Base-by-base conservation (phyloP, 2,113 vertebrate genomes). In the Eidolon helvum region DNA sequence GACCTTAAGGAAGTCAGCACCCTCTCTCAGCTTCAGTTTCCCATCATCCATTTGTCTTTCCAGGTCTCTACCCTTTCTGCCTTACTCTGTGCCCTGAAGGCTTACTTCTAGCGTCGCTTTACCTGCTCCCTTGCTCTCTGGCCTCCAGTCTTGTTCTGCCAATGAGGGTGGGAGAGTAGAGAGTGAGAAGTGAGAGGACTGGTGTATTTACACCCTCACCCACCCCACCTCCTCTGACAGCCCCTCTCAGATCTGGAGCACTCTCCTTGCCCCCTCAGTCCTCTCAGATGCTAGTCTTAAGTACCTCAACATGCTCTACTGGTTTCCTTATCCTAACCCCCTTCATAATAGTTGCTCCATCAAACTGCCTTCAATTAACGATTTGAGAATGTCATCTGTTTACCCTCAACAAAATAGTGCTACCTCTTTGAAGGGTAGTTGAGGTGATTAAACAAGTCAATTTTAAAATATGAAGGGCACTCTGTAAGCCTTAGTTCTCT, bases 1-100 rank as follows among this genome's bases (percentile, higher is more conserved):
- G 74, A 40, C 40, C 40, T 68, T 65, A 50, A 79, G 11, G 43
- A 38, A 50, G 28, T 21, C 16, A 48, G 43, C 14, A n/a, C 71
- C 15, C 14, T 91, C 57, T 93, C 90, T 94, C 78, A 55, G 24
- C 50, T 96, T 90, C 45, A 43, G 43, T 57, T 87, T 90, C 84
- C 79, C 19, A 48, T 26, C 43, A 83, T 10, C 59, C 61, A 4
- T 71, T 48, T 53, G 50, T 63, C 38, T 61, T 33, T 86, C 40
- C 28, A 57, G 7, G 45, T 35, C 50, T 59, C 69, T 7, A 53
- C 43, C 3, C n/a, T 88, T 57, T 79, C 72, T 33, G 11, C 30
- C 14, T 5, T 18, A 38, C n/a, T 77, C 55, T 72, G 38, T 53
- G 75, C 19, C 77, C 66, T 1, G 0, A 45, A 74, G n/a, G n/a